phyloP scores from a whole-genome alignment of 2,888 invertebrate species.

The Stenichneumon culpator region DNA sequence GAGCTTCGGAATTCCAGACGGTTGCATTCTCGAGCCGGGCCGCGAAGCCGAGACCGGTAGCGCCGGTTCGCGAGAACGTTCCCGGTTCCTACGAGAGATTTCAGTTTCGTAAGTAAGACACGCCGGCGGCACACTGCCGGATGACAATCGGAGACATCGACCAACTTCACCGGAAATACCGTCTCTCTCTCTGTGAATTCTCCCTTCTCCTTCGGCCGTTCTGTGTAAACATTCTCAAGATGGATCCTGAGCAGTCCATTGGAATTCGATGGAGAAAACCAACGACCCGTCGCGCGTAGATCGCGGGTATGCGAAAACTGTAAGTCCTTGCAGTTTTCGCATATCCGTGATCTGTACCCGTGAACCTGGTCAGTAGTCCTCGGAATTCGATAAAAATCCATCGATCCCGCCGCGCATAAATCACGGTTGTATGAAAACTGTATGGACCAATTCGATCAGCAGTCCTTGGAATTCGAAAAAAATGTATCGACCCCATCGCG shows the following conservation, averaged over 20 bases:
- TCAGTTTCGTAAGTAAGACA: slow-evolving; percentile 71
- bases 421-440: slow-evolving; percentile 4
- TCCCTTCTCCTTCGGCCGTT: background rate
- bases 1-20: slow-evolving; percentile 65
- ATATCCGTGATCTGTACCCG: too few relatives aligned
- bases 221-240: slow-evolving; percentile 1
- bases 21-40: slow-evolving; percentile 65
- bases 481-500: slow-evolving; percentile 24
- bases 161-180: slow-evolving; percentile 65
- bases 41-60: background rate
- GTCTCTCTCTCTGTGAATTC: slow-evolving; percentile 23
- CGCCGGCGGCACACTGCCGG: slow-evolving; percentile 51
- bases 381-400: slow-evolving; percentile 26
- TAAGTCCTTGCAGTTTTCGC: too few relatives aligned
- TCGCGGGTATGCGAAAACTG: slow-evolving; percentile 15
- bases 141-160: slow-evolving; percentile 62
- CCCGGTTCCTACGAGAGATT: slow-evolving; percentile 65
- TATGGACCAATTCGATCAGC: background rate
- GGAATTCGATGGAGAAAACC: slow-evolving; percentile 25
- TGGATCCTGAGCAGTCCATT: background rate
- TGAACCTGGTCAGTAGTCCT: too few relatives aligned
- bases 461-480: slow-evolving; percentile 7
- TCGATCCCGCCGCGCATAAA: slow-evolving; percentile 13
- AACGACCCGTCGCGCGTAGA: slow-evolving; percentile 12
- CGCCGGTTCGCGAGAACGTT: slow-evolving; percentile 36